phyloP scores from a whole-genome alignment of 1,140 invertebrate genomes.

The Drosophila jambulina region DNA sequence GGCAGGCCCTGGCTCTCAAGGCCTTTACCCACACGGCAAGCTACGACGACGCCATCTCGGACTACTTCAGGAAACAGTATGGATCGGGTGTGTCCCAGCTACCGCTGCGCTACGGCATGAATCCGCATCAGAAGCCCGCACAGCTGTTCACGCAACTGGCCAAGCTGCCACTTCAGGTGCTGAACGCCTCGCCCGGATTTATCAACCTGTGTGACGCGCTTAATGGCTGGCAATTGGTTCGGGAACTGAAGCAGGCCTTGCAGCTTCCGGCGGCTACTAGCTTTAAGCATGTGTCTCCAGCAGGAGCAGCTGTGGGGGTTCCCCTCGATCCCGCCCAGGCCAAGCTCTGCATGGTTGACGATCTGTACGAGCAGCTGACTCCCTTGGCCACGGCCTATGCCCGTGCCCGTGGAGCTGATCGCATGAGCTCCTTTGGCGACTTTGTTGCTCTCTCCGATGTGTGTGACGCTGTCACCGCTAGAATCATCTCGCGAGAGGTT shows the following conservation, averaged over 20 bases:
- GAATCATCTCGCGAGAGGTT: constrained; percentile 92
- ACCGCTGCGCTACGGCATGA: constrained; percentile 97
- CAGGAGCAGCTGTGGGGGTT: constrained; percentile 96
- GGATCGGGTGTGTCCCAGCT: constrained; percentile 92
- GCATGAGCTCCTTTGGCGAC: constrained; percentile 99
- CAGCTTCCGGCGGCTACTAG: constrained; percentile 96
- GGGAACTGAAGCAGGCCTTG: constrained; percentile 93
- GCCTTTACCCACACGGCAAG: constrained; percentile 98
- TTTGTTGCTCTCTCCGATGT: constrained; percentile 97
- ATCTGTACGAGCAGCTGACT: constrained; percentile 90
- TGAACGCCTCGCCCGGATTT: constrained; percentile 97
- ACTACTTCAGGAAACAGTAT: constrained; percentile 97
- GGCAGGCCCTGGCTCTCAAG: constrained; percentile 93
- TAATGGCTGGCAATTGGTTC: constrained; percentile 98
- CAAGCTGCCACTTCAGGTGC: constrained; percentile 93
- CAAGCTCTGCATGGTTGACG: constrained; percentile 97
- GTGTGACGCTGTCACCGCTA: constrained; percentile 95
- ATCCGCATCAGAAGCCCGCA: constrained; percentile 98
- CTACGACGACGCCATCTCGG: constrained; percentile 97
- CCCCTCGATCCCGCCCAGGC: constrained; percentile 91
- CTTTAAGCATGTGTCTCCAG: constrained; percentile 99
- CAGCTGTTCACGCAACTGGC: constrained; percentile 94
- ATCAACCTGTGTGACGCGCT: constrained; percentile 99
- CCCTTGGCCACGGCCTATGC: constrained; percentile 98
- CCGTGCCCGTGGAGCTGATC: constrained; percentile 97